A percentile compares a stretch with the other conserved stretches of the same genome.
Evolutionary conservation across 2,797 vertebrate species (phyloP).

Genomic region (Triplophysa yarkandensis): DNA sequence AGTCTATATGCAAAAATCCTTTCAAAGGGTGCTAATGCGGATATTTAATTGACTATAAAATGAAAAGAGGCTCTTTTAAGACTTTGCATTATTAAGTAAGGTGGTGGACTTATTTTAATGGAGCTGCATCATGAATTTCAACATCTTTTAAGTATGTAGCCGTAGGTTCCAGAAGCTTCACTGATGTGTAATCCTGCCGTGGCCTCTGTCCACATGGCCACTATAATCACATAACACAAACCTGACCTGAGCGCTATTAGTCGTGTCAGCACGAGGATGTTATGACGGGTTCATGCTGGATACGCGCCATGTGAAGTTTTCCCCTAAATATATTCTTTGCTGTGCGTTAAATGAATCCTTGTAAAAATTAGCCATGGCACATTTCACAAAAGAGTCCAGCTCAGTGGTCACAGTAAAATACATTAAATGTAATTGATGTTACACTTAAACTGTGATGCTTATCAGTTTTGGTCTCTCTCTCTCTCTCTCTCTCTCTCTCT

Average conservation of each 20-base stretch:
- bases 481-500: conserved; percentile 22
- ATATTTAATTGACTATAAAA: not conserved
- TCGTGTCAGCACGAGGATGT: not conserved
- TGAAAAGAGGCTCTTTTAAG: not conserved
- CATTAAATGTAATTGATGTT: conserved; percentile 8
- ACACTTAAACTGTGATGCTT: not conserved
- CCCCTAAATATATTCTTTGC: not conserved
- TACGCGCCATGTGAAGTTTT: not conserved
- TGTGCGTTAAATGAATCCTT: not conserved
- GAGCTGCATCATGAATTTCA: conserved; percentile 44
- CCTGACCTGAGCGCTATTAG: conserved; percentile 19
- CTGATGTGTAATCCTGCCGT: conserved; percentile 35
- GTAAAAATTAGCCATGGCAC: not conserved
- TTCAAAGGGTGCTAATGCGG: not conserved
- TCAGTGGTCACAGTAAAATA: not conserved
- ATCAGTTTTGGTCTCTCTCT: conserved; percentile 1
- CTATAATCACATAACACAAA: conserved; percentile 24
- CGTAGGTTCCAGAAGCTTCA: conserved; percentile 25
- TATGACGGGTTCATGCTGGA: not conserved
- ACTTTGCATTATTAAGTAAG: conserved; percentile 1
- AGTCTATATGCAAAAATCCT: not conserved
- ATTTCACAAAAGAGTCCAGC: not conserved
- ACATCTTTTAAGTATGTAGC: conserved; percentile 27
- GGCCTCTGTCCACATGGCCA: conserved; percentile 29
- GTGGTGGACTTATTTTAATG: not conserved